Evolutionary conservation across 2,888 invertebrate species (phyloP), one percentile per base, ranked within the genome.

Genomic region (Melanotus villosus): DNA sequence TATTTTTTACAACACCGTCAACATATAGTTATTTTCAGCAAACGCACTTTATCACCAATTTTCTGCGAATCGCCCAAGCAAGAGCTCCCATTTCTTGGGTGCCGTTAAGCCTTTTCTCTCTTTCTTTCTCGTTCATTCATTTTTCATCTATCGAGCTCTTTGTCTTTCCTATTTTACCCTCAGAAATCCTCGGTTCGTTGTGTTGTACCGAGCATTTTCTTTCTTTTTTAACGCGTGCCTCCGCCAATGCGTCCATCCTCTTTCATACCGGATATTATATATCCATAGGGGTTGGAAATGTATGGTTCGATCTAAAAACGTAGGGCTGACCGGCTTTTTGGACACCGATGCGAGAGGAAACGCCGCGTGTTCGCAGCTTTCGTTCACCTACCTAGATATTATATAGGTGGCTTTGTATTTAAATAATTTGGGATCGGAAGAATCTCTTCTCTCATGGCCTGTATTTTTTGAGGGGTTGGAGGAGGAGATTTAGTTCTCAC

Each of bases 231-330:
- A 34, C 65, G n/a, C 32, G 32, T 30, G 45, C 26, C 19, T 34
- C 26, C 6, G 14, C 32, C 16, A 16, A 64, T 67, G 12, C 12
- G 16, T 41, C 38, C 45, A 54, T 72, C 70, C 65, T 68, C 62
- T 65, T 72, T 58, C 62, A 63, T 65, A 71, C 72, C 72, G 72
- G 72, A 72, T 72, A 72, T 72, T 71, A 71, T 68, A 71, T 72
- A 72, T 62, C 72, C 60, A 72, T 72, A 71, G 72, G 72, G 72
- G 70, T 68, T 70, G 70, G 36, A 54, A 57, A 41, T 62, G 59
- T 72, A 72, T 58, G 41, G 56, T 54, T 52, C 70, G 52, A 34
- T 12, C 70, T 64, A 43, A 72, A 72, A 72, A 72, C 72, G 57
- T 72, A 19, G 50, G 50, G 16, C 26, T 50, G 47, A 50, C 60